phyloP scores from a whole-genome alignment of 2,888 invertebrate species.

The Agonopterix heracliana region DNA sequence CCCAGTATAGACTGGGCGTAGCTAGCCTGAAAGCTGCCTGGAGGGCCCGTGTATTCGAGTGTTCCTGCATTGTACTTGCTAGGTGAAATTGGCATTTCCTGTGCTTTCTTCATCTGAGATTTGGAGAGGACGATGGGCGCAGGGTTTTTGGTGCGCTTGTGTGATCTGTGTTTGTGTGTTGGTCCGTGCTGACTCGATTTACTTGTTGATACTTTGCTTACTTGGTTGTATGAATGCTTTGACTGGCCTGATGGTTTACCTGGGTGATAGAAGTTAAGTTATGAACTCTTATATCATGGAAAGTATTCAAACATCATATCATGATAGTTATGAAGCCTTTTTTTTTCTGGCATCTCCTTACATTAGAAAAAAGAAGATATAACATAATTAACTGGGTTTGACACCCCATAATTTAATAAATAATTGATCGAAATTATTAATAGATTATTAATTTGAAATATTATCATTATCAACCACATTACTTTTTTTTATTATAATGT shows the following conservation, averaged over 20 bases:
- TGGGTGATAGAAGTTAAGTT: conserved; percentile 17
- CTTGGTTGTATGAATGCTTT: conserved; percentile 72
- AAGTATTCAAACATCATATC: too few relatives aligned
- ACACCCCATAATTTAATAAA: too few relatives aligned
- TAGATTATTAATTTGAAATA: not conserved
- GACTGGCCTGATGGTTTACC: conserved; percentile 69
- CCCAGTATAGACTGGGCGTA: conserved; percentile 64
- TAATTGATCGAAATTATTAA: conserved; percentile 1
- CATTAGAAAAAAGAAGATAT: too few relatives aligned
- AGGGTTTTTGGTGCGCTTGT: conserved; percentile 33
- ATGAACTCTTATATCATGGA: too few relatives aligned
- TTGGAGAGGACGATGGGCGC: conserved; percentile 24
- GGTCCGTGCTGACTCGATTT: conserved; percentile 59
- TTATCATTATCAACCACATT: not conserved
- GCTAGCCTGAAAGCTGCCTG: conserved; percentile 65
- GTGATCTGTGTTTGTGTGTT: conserved; percentile 45
- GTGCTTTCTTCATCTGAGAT: conserved; percentile 46
- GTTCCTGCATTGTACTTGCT: conserved; percentile 43
- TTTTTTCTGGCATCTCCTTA: too few relatives aligned
- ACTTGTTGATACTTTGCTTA: conserved; percentile 71
- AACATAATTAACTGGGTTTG: too few relatives aligned
- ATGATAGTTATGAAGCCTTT: too few relatives aligned
- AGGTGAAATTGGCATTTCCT: conserved; percentile 44
- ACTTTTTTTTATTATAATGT: not conserved
- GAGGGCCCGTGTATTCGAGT: conserved; percentile 53